Evolutionary conservation across 1,140 invertebrate genomes (phyloP).

Genomic region (Drosophila simulans): DNA sequence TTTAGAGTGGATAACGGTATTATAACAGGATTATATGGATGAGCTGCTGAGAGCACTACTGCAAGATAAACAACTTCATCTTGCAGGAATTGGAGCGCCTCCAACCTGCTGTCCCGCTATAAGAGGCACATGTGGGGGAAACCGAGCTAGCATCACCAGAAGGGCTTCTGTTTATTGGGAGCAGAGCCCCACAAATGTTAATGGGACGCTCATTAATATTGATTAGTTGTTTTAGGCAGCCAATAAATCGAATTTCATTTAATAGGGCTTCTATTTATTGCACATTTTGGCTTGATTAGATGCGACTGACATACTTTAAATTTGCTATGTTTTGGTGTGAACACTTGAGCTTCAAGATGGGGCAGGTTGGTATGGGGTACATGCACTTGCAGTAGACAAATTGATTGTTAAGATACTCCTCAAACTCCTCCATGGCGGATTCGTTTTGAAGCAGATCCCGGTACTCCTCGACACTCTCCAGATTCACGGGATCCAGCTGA

Average conservation of each 20-base stretch:
- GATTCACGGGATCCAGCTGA: conserved; percentile 61
- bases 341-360: conserved; percentile 57
- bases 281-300: conserved; percentile 7
- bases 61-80: too few relatives aligned
- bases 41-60: too few relatives aligned
- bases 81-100: too few relatives aligned
- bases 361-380: conserved; percentile 37
- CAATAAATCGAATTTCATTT: conserved; percentile 12
- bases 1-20: neutral
- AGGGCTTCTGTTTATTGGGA: conserved; percentile 22
- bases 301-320: conserved; percentile 50
- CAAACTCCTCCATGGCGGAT: conserved; percentile 45
- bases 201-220: conserved; percentile 12
- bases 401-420: conserved; percentile 37
- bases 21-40: too few relatives aligned
- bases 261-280: conserved; percentile 29
- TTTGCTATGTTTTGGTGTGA: conserved; percentile 34
- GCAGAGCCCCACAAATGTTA: conserved; percentile 10
- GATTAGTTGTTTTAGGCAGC: conserved; percentile 5
- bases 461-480: conserved; percentile 67
- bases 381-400: conserved; percentile 67
- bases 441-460: conserved; percentile 50
- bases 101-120: too few relatives aligned
- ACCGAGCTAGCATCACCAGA: neutral
- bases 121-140: neutral